Base-by-base conservation (phyloP, 2,113 vertebrate genomes). In the Sceloporus tristichus region DNA sequence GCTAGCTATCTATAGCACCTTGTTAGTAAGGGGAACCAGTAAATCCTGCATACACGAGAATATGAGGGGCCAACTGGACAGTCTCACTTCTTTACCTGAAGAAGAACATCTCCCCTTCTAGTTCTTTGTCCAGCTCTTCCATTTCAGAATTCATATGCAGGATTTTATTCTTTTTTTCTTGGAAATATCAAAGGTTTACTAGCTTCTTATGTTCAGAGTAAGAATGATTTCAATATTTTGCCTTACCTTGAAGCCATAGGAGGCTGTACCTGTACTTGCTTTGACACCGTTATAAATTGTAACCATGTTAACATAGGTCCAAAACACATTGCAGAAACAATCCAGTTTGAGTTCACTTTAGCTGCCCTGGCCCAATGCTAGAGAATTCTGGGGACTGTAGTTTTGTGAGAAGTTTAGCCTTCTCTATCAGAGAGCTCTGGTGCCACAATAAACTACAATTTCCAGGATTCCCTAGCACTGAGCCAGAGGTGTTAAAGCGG, bases 1-100 rank as follows among this genome's bases (percentile, higher is more conserved):
- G 42, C 42, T 48, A 6, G 42, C 42, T 48, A 48, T 48, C 42
- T 48, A 48, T 4, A 5, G 42, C 42, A 48, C 42, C 78, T 16
- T 27, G 19, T 2, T 29, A 70, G 88, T 34, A 34, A 34, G 34
- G 34, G 34, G 34, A 34, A 34, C 34, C 34, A 34, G 34, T 34
- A 34, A 34, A 34, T 34, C 34, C 34, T 34, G 34, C 34, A 75
- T 0, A 13, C 21, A 8, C 14, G 11, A 40, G 23, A 2, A 9
- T n/a, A 16, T 0, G 71, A 40, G 1, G 34, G 34, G 34, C 34
- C 34, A 34, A 34, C 34, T 34, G 34, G 6, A 10, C 38, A 23
- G 10, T 86, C 9, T 89, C 18, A 81, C 27, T 10, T 59, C 14
- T 80, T 93, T 80, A 84, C n/a, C 87, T 78, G 19, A 86, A 53